Conservation (phyloP, 1,140 invertebrate species). For the Saccostrea echinata region DNA sequence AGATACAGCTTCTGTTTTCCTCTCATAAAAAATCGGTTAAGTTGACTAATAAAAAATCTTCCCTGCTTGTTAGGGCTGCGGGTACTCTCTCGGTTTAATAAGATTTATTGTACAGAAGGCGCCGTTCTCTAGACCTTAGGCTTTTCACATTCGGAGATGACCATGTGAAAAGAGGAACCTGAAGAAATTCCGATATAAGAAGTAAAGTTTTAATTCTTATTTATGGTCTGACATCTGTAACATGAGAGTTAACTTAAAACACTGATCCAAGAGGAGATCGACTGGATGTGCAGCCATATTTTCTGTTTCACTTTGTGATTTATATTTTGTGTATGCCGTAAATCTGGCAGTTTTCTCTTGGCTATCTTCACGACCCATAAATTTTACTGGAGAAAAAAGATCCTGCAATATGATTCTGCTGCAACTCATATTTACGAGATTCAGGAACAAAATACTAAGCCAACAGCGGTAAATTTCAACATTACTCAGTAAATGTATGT, state of each 20-base stretch:
- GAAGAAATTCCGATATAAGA: constrained; percentile 23
- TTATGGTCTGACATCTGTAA: constrained; percentile 28
- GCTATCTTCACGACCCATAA: constrained; percentile 38
- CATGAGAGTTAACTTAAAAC: constrained; percentile 25
- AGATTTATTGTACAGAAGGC: constrained; percentile 18
- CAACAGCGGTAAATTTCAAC: background rate
- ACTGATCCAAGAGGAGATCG: constrained; percentile 13
- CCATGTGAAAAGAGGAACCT: background rate
- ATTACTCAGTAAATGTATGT: too few species aligned
- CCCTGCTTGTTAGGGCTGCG: background rate
- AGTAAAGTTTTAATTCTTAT: constrained; percentile 36
- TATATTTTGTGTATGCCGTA: constrained; percentile 33
- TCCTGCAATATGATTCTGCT: constrained; percentile 32
- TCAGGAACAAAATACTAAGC: constrained; percentile 1
- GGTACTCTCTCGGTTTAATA: constrained; percentile 12
- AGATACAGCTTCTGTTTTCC: constrained; percentile 9
- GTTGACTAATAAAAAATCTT: constrained; percentile 10
- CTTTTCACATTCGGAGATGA: constrained; percentile 18
- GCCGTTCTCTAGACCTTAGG: background rate
- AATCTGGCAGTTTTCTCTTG: constrained; percentile 35
- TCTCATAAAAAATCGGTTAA: background rate
- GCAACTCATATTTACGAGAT: constrained; percentile 28
- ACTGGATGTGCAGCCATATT: constrained; percentile 25
- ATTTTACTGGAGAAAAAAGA: constrained; percentile 30
- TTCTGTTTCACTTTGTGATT: constrained; percentile 35